phyloP scores from a whole-genome alignment of 2,797 vertebrate genomes.

The Prunella strophiata region DNA sequence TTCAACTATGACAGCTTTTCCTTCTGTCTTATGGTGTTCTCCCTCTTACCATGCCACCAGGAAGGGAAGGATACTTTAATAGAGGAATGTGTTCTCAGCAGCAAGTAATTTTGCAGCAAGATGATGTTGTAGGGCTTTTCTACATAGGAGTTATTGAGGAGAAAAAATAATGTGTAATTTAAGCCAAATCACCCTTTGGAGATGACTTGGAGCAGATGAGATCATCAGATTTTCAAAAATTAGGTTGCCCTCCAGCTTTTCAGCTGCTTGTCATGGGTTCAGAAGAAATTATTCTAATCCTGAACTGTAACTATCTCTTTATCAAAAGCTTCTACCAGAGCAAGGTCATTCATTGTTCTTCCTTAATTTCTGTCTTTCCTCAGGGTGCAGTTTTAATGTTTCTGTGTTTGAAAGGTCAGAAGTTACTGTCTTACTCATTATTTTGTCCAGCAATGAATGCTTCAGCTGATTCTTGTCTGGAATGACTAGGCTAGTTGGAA shows the following conservation, averaged over 20 bases:
- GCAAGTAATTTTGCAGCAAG: neutral
- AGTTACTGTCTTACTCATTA: neutral
- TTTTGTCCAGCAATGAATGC: neutral
- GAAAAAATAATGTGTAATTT: neutral
- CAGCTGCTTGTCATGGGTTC: neutral
- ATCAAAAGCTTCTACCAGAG: neutral
- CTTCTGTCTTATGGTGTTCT: rapidly evolving
- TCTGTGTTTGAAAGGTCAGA: neutral
- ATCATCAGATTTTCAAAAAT: neutral
- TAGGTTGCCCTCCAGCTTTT: neutral
- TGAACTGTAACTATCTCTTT: neutral
- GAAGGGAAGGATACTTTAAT: neutral
- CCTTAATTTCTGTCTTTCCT: neutral
- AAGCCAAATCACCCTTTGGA: neutral
- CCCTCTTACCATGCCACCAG: neutral
- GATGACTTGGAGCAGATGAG: neutral
- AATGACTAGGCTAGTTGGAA: neutral
- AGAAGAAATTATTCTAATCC: neutral
- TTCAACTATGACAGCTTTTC: neutral
- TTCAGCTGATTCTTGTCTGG: neutral
- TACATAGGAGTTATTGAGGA: neutral
- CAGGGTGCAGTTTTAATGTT: neutral
- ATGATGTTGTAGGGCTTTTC: neutral
- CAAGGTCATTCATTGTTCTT: neutral
- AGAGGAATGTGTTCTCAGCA: neutral